These are phyloP conservation scores for Polyergus mexicanus DNA, from an alignment of 1,140 invertebrate species.

Conservation along the genomic window DNA sequence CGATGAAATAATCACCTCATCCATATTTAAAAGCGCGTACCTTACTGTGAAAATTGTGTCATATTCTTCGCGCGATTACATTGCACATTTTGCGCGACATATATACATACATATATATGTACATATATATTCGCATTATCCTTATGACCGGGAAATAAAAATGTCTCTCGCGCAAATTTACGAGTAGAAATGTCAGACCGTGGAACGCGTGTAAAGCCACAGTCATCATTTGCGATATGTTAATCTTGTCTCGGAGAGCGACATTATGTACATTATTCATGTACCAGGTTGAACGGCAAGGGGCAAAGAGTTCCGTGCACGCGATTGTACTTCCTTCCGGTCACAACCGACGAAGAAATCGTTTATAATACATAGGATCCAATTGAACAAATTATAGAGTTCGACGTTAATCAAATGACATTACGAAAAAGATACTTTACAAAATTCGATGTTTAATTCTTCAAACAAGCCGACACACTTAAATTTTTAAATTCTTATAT, in stretches of 20 bases:
- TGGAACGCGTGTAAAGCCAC: neutral
- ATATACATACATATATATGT: too few species aligned
- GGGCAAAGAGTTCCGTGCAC: neutral
- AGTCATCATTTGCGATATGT: neutral
- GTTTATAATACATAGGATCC: slow-evolving; percentile 4
- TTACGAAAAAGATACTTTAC: neutral
- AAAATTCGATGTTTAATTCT: neutral
- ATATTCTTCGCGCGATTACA: slow-evolving; percentile 47
- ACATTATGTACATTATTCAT: slow-evolving; percentile 23
- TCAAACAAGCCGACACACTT: neutral
- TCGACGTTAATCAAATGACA: slow-evolving; percentile 1
- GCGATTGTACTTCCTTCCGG: slow-evolving; percentile 67
- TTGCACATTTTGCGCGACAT: neutral
- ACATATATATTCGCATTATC: neutral
- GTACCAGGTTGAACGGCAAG: neutral
- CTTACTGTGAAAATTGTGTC: slow-evolving; percentile 70
- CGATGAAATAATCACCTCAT: slow-evolving; percentile 72
- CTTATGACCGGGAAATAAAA: neutral
- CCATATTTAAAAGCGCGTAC: slow-evolving; percentile 69
- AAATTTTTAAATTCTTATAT: neutral
- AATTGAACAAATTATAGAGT: neutral
- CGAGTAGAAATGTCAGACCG: neutral
- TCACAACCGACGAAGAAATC: slow-evolving; percentile 16
- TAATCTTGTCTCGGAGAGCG: neutral
- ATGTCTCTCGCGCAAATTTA: slow-evolving; percentile 5